Conservation (phyloP, 2,888 invertebrate genomes). For the Ferrisia virgata region DNA sequence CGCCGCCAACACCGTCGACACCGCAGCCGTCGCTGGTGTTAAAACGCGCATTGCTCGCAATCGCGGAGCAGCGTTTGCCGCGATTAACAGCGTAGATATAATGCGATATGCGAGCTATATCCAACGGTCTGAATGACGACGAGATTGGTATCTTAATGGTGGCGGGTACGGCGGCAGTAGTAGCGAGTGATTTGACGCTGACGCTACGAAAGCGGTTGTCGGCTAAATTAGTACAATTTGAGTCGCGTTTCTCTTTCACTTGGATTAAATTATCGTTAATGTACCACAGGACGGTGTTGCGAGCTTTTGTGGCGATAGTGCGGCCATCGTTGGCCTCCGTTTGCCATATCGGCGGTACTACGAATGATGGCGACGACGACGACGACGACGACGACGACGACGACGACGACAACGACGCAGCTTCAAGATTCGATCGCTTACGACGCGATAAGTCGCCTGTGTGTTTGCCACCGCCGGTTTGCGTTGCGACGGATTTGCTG, state of each 20-base stretch:
- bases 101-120: slow-evolving; percentile 22
- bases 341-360: not conserved
- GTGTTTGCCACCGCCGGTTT: too few relatives aligned
- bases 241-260: not conserved
- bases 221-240: not conserved
- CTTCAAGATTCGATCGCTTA: too few relatives aligned
- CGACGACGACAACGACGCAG: not conserved
- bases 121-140: slow-evolving; percentile 23
- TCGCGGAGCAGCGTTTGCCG: too few relatives aligned
- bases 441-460: too few relatives aligned
- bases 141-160: not conserved
- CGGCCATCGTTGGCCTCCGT: not conserved
- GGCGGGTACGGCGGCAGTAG: not conserved
- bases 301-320: not conserved
- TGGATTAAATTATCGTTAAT: not conserved
- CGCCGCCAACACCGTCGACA: not conserved
- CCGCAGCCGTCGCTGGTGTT: not conserved
- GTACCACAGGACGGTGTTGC: not conserved
- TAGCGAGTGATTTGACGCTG: not conserved
- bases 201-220: not conserved
- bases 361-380: not conserved
- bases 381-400: not conserved
- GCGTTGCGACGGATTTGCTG: not conserved
- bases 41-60: too few relatives aligned
- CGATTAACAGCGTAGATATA: not conserved